Conservation (phyloP, 1,140 invertebrate species). For the Zaprionus ghesquierei region DNA sequence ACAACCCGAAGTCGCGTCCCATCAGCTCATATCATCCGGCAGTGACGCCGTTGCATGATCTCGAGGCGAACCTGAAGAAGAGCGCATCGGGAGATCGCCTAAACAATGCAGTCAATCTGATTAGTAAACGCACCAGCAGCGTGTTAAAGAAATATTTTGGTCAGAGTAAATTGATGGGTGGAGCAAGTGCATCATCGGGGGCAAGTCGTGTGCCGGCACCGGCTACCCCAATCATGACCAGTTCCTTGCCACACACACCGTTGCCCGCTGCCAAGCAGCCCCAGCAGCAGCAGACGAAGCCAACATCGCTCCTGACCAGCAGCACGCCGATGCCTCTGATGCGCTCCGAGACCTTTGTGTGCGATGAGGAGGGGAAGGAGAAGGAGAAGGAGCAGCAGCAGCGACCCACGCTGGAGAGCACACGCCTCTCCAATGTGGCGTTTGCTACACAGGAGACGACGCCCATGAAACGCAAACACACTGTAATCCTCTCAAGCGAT, state of each 20-base stretch:
- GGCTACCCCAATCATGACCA: constrained; percentile 47
- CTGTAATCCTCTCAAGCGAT: not conserved
- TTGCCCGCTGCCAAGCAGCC: constrained; percentile 41
- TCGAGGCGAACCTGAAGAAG: constrained; percentile 60
- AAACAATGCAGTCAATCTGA: constrained; percentile 59
- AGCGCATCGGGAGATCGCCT: constrained; percentile 69
- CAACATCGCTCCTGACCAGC: constrained; percentile 28
- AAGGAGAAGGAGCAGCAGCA: not conserved
- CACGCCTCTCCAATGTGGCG: constrained; percentile 34
- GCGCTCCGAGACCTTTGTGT: constrained; percentile 77
- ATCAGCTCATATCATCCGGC: constrained; percentile 52
- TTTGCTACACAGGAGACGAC: not conserved
- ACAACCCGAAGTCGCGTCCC: constrained; percentile 30
- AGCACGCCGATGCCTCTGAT: constrained; percentile 57
- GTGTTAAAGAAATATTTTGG: constrained; percentile 61
- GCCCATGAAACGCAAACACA: not conserved
- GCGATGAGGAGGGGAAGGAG: constrained; percentile 47
- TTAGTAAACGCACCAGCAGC: constrained; percentile 60
- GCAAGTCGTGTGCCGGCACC: not conserved
- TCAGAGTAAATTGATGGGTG: constrained; percentile 31
- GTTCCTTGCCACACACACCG: constrained; percentile 57
- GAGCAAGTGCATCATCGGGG: not conserved
- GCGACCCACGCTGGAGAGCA: constrained; percentile 27
- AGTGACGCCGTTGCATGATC: constrained; percentile 43
- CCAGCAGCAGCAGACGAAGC: not conserved